Base-by-base conservation (phyloP, 2,888 invertebrate species). In the Limenitis camilla region DNA sequence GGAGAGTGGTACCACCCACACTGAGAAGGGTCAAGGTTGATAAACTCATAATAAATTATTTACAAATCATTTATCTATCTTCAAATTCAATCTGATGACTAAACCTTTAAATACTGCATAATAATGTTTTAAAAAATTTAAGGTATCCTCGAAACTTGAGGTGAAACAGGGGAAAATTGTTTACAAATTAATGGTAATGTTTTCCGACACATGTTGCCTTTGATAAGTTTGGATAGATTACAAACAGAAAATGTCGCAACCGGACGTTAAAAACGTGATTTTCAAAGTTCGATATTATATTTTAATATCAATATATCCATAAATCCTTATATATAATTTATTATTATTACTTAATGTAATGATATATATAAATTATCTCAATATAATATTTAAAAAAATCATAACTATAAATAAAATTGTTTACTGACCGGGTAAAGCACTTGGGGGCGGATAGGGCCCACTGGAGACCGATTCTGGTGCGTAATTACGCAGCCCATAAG, bases 361-460 rank as follows among this genome's bases (percentile, higher is more conserved):
- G n/a, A 33, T 41, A 45, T 10, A 6, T 36, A 35, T 35, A 7
- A 6, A n/a, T n/a, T n/a, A n/a, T n/a, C n/a, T n/a, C n/a, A n/a
- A n/a, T n/a, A n/a, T n/a, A n/a, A n/a, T n/a, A n/a, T n/a, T n/a
- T n/a, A n/a, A n/a, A n/a, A n/a, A n/a, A n/a, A n/a, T n/a, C n/a
- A n/a, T n/a, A n/a, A n/a, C n/a, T n/a, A n/a, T n/a, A n/a, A n/a
- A n/a, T n/a, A n/a, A n/a, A n/a, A n/a, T n/a, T n/a, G n/a, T 58
- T 58, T 88, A 89, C 87, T 82, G 61, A 86, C 87, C 87, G 69
- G 87, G 87, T 58, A 87, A 65, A 72, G 90, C 90, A 91, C 94
- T 93, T 90, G 94, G 92, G 71, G 94, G 92, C 71, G 93, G 92
- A 70, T 94, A 94, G 39, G 94, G 93, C 55, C 92, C 92, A 67